Conservation (phyloP, 2,113 vertebrate species). For the Planiliza haematocheilus region DNA sequence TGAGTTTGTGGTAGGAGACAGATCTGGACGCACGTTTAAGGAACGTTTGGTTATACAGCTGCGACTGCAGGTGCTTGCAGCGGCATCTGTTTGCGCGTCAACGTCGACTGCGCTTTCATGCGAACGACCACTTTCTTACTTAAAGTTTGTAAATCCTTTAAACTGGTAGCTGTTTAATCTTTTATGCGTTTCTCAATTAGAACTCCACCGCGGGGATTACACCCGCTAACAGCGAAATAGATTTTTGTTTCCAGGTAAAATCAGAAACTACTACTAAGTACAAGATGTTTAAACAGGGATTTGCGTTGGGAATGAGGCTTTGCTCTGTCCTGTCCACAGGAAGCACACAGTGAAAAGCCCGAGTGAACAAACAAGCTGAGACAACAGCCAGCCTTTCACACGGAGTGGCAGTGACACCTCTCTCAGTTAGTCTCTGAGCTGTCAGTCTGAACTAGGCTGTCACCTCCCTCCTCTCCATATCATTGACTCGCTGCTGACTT, state of each 20-base stretch:
- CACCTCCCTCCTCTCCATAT: constrained; percentile 72
- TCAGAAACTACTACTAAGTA: constrained; percentile 22
- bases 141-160: constrained; percentile 21
- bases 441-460: constrained; percentile 56
- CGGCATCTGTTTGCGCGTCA: background rate
- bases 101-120: no score
- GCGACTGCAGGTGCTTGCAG: constrained; percentile 18
- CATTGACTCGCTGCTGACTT: constrained; percentile 77
- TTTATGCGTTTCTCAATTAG: constrained; percentile 56
- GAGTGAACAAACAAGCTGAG: constrained; percentile 58
- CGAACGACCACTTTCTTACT: constrained; percentile 1
- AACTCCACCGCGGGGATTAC: constrained; percentile 47
- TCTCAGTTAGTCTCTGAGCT: constrained; percentile 59
- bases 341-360: constrained; percentile 59
- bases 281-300: constrained; percentile 59
- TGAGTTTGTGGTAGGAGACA: constrained; percentile 9
- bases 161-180: constrained; percentile 42
- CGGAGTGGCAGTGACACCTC: constrained; percentile 68
- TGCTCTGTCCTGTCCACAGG: constrained; percentile 37
- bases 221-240: constrained; percentile 39
- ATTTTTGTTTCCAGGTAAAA: constrained; percentile 57
- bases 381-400: constrained; percentile 65
- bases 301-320: constrained; percentile 46
- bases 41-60: constrained; percentile 24
- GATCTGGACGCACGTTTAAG: constrained; percentile 13